Base-by-base conservation (phyloP, 2,888 invertebrate genomes). In the Aspidiotus rigidus region DNA sequence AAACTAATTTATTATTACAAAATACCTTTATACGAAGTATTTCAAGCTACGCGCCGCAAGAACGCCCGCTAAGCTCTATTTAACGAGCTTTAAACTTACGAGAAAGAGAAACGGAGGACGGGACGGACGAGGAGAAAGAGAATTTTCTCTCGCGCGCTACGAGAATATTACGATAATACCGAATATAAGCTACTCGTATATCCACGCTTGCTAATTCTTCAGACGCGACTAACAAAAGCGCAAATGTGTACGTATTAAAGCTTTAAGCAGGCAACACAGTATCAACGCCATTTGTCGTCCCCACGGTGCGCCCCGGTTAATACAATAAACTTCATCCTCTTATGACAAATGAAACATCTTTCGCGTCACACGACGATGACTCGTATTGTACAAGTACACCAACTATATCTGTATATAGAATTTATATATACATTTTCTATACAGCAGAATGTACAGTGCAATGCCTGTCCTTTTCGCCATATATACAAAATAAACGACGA, bases 331-430 rank as follows among this genome's bases (percentile, higher is more conserved):
- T 59, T 59, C 59, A 28, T 59, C 59, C 28, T 59, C 28, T 13
- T 59, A 59, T 59, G 59, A 59, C 59, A 59, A 59, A 59, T 59
- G 59, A 59, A 59, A 59, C 39, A 59, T 59, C 59, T 59, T 59
- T 59, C 59, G 59, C 59, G 49, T 49, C 49, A 49, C 49, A 49
- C 49, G 11, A 49, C 49, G 49, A 49, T 11, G 49, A 49, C 49
- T 11, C 10, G 11, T 49, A 49, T 49, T 13, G 49, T 11, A 49
- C 49, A 13, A 2, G 11, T n/a, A 49, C 5, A 28, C 28, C 5
- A 28, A 28, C 28, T 28, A 28, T 28, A 28, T 28, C 28, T 28
- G 28, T 28, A 28, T 28, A 28, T 28, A 28, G 28, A 28, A 28
- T 28, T 28, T 28, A 28, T 28, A 28, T 28, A 28, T 28, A 28